These are phyloP conservation scores for Drosophila rellima DNA, from an alignment of 2,888 invertebrate genomes.

Conservation along the genomic window DNA sequence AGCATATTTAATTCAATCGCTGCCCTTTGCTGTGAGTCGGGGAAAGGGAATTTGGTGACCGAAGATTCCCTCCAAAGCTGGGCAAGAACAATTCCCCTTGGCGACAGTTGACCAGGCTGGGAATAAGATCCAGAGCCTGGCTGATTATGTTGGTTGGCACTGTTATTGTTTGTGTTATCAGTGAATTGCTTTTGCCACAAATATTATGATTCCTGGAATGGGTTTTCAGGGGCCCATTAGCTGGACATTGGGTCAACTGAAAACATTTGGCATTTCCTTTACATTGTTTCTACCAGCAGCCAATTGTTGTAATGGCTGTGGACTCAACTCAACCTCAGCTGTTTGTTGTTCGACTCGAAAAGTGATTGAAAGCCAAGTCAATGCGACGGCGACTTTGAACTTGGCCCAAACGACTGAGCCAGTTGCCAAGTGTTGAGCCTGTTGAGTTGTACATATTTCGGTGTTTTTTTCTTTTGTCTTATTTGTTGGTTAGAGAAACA, in stretches of 20 bases:
- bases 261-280: conserved; percentile 19
- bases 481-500: conserved; percentile 23
- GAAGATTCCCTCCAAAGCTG: not conserved
- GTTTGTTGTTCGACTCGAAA: conserved; percentile 6
- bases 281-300: conserved; percentile 35
- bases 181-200: conserved; percentile 46
- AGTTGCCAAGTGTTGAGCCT: conserved; percentile 20
- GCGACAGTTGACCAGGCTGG: conserved; percentile 17
- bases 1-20: conserved; percentile 64
- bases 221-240: conserved; percentile 33
- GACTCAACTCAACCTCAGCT: conserved; percentile 7
- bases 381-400: conserved; percentile 8
- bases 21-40: conserved; percentile 7
- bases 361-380: conserved; percentile 41
- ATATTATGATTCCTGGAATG: conserved; percentile 43
- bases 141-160: conserved; percentile 19
- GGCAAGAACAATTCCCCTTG: conserved; percentile 11
- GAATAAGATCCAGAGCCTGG: conserved; percentile 22
- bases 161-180: conserved; percentile 47
- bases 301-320: conserved; percentile 36
- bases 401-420: conserved; percentile 22
- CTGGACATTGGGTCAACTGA: not conserved
- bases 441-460: conserved; percentile 5
- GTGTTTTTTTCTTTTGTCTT: not conserved
- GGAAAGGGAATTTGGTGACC: conserved; percentile 33